Conservation (phyloP, 2,888 invertebrate species). For the Lasioglossum villosulum region DNA sequence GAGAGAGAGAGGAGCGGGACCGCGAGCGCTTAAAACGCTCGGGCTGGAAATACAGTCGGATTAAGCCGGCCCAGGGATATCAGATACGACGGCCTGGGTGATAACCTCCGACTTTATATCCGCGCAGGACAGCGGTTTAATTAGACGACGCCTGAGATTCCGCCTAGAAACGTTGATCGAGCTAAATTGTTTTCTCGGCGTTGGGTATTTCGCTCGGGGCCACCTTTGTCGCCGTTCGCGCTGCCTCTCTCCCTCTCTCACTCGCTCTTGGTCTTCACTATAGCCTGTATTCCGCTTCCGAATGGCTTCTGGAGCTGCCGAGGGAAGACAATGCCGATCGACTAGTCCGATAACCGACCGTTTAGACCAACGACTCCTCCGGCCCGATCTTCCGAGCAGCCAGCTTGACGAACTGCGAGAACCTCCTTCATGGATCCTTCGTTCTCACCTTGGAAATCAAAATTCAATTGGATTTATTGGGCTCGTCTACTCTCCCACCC, state of each 20-base stretch:
- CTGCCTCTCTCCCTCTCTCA: slow-evolving; percentile 15
- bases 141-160: slow-evolving; percentile 82
- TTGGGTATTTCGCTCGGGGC: slow-evolving; percentile 37
- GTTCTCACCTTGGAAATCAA: not conserved
- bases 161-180: slow-evolving; percentile 84
- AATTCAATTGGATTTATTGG: not conserved
- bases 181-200: slow-evolving; percentile 83
- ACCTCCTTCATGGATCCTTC: not conserved
- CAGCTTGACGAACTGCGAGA: slow-evolving; percentile 33
- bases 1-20: not conserved
- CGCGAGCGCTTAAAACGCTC: slow-evolving; percentile 60
- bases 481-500: no score
- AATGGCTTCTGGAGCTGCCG: slow-evolving; percentile 66
- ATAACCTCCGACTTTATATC: slow-evolving; percentile 83
- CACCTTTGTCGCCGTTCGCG: slow-evolving; percentile 37
- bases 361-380: slow-evolving; percentile 71
- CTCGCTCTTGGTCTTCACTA: not conserved
- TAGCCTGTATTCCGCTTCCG: slow-evolving; percentile 55
- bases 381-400: slow-evolving; percentile 41
- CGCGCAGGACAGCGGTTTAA: slow-evolving; percentile 81
- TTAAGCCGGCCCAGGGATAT: slow-evolving; percentile 74
- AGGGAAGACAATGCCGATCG: slow-evolving; percentile 82
- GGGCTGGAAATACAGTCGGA: slow-evolving; percentile 76
- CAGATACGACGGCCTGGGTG: slow-evolving; percentile 77
- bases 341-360: slow-evolving; percentile 75